A percentile compares a stretch with the other conserved stretches of the same genome.
Conservation (phyloP, 2,888 invertebrate genomes). For the Aphodius sticticus region DNA sequence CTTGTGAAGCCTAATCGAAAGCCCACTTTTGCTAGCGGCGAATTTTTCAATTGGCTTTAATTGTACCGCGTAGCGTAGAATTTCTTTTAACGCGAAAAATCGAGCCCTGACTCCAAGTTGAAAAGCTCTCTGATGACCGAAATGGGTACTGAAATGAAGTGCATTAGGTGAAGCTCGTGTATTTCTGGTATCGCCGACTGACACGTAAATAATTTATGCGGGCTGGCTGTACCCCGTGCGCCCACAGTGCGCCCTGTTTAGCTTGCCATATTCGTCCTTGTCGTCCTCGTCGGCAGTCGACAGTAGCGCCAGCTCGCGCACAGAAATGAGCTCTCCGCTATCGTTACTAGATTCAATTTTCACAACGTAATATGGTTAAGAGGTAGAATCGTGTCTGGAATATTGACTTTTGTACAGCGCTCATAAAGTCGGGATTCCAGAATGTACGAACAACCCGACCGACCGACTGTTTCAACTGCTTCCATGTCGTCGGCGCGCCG, state of each 20-base stretch:
- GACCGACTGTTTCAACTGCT: conserved; percentile 20
- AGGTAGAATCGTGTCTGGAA: conserved; percentile 58
- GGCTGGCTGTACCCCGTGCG: not conserved
- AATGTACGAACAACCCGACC: conserved; percentile 6
- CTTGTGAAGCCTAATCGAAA: too few relatives aligned
- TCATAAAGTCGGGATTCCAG: conserved; percentile 54
- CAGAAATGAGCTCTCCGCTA: conserved; percentile 54
- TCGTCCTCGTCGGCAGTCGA: conserved; percentile 28
- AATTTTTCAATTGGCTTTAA: too few relatives aligned
- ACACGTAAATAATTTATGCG: not conserved
- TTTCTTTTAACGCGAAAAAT: too few relatives aligned
- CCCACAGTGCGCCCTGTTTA: conserved; percentile 42
- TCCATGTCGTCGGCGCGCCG: not conserved
- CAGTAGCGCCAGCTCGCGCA: conserved; percentile 31
- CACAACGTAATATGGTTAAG: conserved; percentile 59
- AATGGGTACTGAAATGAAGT: not conserved
- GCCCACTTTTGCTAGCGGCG: too few relatives aligned
- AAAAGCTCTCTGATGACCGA: not conserved
- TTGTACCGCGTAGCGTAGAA: too few relatives aligned
- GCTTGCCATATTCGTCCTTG: conserved; percentile 49
- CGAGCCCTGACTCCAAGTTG: not conserved
- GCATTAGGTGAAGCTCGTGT: not conserved
- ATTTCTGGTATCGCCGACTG: not conserved
- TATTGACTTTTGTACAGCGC: conserved; percentile 54
- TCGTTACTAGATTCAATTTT: conserved; percentile 59